A percentile compares a stretch with the other conserved stretches of the same genome.
Conservation (phyloP, 2,888 invertebrate genomes). For the Melangyna quadrimaculata region DNA sequence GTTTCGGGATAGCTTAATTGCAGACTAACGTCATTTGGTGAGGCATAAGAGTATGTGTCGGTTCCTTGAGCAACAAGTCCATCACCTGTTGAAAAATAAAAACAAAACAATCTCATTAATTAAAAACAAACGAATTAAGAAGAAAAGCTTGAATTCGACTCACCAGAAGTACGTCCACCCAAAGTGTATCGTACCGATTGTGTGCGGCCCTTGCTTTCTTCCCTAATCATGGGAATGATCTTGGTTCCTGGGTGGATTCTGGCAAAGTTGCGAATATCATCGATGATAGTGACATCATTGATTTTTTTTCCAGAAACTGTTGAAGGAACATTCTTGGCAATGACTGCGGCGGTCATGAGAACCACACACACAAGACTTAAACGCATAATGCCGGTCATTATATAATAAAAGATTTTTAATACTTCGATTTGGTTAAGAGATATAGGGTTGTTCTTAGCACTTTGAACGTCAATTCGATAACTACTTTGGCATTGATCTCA, state of each 20-base stretch:
- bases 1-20: conserved; percentile 77
- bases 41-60: conserved; percentile 75
- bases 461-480: conserved; percentile 26
- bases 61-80: conserved; percentile 76
- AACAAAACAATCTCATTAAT: not conserved
- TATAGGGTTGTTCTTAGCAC: not conserved
- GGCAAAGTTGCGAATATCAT: conserved; percentile 75
- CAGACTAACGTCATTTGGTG: conserved; percentile 76
- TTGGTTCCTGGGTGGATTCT: conserved; percentile 75
- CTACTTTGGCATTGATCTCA: conserved; percentile 31
- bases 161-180: conserved; percentile 76
- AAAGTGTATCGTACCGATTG: conserved; percentile 76
- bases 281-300: conserved; percentile 74
- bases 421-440: too few species aligned
- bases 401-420: too few species aligned
- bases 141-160: conserved; percentile 45
- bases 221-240: conserved; percentile 74
- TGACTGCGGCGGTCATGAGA: conserved; percentile 27
- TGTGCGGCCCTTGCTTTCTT: conserved; percentile 60
- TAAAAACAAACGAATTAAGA: not conserved
- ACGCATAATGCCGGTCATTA: conserved; percentile 32
- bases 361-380: conserved; percentile 33
- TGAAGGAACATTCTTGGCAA: conserved; percentile 29
- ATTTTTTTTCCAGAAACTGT: conserved; percentile 26
- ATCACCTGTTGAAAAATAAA: conserved; percentile 74